Conservation (phyloP, 2,888 invertebrate species). For the Thera britannica region DNA sequence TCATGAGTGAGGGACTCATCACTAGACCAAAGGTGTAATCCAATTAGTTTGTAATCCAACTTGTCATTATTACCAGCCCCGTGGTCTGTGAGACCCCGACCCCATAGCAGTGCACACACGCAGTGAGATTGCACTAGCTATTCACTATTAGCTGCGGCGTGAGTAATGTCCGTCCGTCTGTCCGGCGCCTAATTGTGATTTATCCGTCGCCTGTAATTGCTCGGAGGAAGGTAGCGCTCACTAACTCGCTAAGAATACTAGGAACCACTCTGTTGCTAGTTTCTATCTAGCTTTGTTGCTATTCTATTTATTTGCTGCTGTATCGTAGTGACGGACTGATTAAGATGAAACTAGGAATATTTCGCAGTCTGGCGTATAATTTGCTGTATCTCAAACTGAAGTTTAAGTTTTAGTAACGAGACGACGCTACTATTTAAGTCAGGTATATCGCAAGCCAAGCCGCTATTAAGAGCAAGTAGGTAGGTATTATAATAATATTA, state of each 20-base stretch:
- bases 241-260: constrained; percentile 17
- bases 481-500: not conserved
- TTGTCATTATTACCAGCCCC: not conserved
- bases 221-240: constrained; percentile 13
- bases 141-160: constrained; percentile 10
- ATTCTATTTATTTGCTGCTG: not conserved
- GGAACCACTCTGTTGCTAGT: not conserved
- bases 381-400: too few species aligned
- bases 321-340: not conserved
- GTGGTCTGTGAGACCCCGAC: not conserved
- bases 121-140: constrained; percentile 9
- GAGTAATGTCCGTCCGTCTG: constrained; percentile 32
- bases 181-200: constrained; percentile 45
- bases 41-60: not conserved
- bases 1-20: too few species aligned
- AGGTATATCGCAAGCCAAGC: too few species aligned
- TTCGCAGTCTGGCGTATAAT: too few species aligned
- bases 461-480: too few species aligned
- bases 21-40: too few species aligned
- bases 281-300: not conserved
- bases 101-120: too few species aligned
- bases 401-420: too few species aligned
- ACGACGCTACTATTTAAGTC: too few species aligned
- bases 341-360: too few species aligned
- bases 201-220: constrained; percentile 39